Base-by-base conservation (phyloP, 2,797 vertebrate species). In the Syngnathus acus region DNA sequence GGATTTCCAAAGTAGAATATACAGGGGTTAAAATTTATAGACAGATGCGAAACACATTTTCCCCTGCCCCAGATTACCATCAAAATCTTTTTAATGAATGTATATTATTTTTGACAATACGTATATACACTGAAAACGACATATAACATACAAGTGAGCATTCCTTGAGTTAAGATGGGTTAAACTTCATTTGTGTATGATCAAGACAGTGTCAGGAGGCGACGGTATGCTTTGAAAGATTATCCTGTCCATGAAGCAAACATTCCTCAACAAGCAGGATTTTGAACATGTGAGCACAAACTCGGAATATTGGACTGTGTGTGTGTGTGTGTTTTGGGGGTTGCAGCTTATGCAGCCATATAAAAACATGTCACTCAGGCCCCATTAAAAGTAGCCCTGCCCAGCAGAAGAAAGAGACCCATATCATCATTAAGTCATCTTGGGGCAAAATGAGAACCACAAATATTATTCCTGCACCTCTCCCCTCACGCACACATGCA, bases 401-500 rank as follows among this genome's bases (percentile, higher is more conserved):
- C 82, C 76, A 75, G 76, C 76, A 87, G 82, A 86, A 85, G 81
- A 89, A 88, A 87, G 83, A 82, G 80, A 84, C 71, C 72, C 69
- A 78, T 85, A 87, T 90, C 81, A 90, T 89, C 85, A 90, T 90
- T 87, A 89, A 90, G 87, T 89, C 86, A 87, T 89, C 87, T 88
- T 19, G 51, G 80, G 78, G 79, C 66, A 70, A 80, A 85, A 82
- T 71, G 66, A 89, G 89, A 87, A 84, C 77, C 82, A 55, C 84
- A 90, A 88, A 90, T 89, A 89, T 89, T 91, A 90, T 90, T 91
- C 72, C 84, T 88, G 57, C 77, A 50, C 13, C 68, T 66, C 66
- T 61, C 65, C 48, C 43, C 48, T 14, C 23, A 54, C 57, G 26
- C 26, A 62, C 68, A 39, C 63, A 45, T 39, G 40, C 51, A 65